Base-by-base conservation (phyloP, 2,888 invertebrate genomes). In the Chrysodeixis includens region DNA sequence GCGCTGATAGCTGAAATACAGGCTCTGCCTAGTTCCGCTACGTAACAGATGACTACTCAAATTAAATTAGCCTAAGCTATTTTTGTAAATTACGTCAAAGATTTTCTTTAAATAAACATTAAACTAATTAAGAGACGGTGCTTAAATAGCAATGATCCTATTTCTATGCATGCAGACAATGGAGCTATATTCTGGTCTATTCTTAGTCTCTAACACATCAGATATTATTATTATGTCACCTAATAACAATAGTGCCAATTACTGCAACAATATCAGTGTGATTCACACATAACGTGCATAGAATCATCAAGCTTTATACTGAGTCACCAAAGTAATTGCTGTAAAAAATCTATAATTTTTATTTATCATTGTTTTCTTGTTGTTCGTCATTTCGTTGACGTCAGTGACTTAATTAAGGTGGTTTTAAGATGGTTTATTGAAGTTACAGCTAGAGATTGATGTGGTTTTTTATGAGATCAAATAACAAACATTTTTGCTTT, bases 321-420 rank as follows among this genome's bases (percentile, higher is more conserved):
- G 71, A 79, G 70, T 86, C 71, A 86, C 83, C 71, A 35, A 59
- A 70, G 61, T 79, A 83, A 80, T 83, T 81, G 71, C 67, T 49
- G 35, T 44, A 71, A 74, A 74, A 74, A 84, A 78, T 65, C 66
- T 53, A 9, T 51, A 71, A 56, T 67, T 64, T 73, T 52, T 22
- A 66, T 76, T 69, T 16, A 69, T 78, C 65, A 80, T 83, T 85
- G 79, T 84, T 78, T 71, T 72, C 62, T 71, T 53, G 66, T 26
- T 16, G 32, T 56, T 54, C 56, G 76, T 74, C 79, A 71, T 55
- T 64, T 18, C 1, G 4, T 35, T 74, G 76, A 66, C 76, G 71
- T 75, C 76, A 74, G 6, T 49, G 8, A 16, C 44, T 18, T 61
- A 74, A 78, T 78, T 64, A 71, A 46, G n/a, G 12, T 44, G n/a